Evolutionary conservation across 1,140 invertebrate genomes (phyloP).

Genomic region (Maconellicoccus hirsutus): DNA sequence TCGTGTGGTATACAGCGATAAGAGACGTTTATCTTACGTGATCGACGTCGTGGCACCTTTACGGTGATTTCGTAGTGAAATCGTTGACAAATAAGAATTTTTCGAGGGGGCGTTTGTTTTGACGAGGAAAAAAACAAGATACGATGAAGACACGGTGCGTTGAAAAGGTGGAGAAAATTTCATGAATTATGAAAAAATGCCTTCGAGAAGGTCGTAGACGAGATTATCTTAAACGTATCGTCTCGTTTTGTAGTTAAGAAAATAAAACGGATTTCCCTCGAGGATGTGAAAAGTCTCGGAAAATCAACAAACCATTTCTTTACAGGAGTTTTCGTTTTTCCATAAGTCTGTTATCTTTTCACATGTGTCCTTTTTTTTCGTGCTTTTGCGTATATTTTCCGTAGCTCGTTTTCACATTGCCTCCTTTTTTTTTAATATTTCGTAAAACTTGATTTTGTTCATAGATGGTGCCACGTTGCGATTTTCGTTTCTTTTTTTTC

Average conservation of each 20-base stretch:
- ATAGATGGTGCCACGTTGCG: neutral
- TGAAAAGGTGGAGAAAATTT: neutral
- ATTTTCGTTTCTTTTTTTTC: neutral
- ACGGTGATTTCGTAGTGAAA: too few species aligned
- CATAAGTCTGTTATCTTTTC: slow-evolving; percentile 9
- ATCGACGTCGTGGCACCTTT: too few species aligned
- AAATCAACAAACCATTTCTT: slow-evolving; percentile 1
- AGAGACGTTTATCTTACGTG: too few species aligned
- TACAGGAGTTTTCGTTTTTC: neutral
- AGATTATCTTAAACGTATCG: neutral
- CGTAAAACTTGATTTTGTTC: neutral
- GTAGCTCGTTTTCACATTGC: too few species aligned
- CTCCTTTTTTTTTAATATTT: too few species aligned
- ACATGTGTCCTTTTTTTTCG: neutral
- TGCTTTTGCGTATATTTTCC: too few species aligned
- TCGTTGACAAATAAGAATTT: too few species aligned
- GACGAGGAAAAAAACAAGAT: neutral
- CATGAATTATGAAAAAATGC: slow-evolving; percentile 10
- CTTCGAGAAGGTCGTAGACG: neutral
- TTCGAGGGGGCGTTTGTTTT: too few species aligned
- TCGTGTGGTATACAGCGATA: too few species aligned
- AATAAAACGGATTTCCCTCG: neutral
- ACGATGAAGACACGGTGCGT: neutral
- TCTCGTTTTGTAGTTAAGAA: neutral
- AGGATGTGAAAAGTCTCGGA: neutral